These are phyloP conservation scores for Amyelois transitella DNA, from an alignment of 1,140 invertebrate genomes.

Conservation along the genomic window DNA sequence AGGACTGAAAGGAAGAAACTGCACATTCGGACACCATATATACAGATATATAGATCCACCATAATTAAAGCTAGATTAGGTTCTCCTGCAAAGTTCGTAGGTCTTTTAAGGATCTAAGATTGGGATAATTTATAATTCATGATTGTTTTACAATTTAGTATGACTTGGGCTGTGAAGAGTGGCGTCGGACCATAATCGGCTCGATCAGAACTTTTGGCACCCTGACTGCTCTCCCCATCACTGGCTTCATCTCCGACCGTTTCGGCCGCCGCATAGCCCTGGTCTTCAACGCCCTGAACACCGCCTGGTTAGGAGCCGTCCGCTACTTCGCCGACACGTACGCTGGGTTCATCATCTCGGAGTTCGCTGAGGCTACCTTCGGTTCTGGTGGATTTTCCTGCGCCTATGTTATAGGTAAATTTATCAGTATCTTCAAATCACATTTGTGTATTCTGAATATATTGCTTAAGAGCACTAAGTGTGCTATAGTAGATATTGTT, in stretches of 20 bases:
- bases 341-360: slow-evolving; percentile 76
- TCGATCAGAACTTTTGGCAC: slow-evolving; percentile 37
- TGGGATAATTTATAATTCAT: too few species aligned
- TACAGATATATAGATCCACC: too few species aligned
- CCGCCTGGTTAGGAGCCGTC: slow-evolving; percentile 76
- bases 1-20: too few species aligned
- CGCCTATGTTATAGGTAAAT: slow-evolving; percentile 59
- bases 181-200: slow-evolving; percentile 37
- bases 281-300: slow-evolving; percentile 74
- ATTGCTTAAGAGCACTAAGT: too few species aligned
- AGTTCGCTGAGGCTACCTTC: slow-evolving; percentile 78
- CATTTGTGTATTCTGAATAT: too few species aligned
- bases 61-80: too few species aligned
- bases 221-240: slow-evolving; percentile 76
- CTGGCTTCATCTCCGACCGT: slow-evolving; percentile 79
- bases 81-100: too few species aligned
- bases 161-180: slow-evolving; percentile 41
- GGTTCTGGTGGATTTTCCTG: slow-evolving; percentile 59
- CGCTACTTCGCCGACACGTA: slow-evolving; percentile 80
- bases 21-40: too few species aligned
- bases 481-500: too few species aligned
- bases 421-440: too few species aligned
- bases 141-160: slow-evolving; percentile 29
- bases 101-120: too few species aligned
- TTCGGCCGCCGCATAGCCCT: slow-evolving; percentile 79